Conservation (phyloP, 2,113 vertebrate genomes). For the Oreochromis tanganicae region DNA sequence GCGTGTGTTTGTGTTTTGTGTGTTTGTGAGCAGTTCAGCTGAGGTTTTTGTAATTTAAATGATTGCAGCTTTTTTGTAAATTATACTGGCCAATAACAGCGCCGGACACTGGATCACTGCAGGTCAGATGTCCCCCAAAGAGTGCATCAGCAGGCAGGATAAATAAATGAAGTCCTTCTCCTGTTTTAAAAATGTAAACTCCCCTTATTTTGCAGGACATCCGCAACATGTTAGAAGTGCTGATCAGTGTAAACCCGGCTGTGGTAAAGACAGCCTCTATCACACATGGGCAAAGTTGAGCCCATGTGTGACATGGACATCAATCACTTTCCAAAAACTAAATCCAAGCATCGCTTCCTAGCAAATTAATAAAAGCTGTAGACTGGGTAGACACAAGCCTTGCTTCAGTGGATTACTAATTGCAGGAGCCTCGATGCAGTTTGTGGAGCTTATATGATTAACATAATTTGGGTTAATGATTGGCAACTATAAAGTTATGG, state of each 20-base stretch:
- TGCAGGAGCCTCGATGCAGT: background rate
- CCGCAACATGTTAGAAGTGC: background rate
- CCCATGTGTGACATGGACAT: background rate
- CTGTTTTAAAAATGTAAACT: background rate
- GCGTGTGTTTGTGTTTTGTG: background rate
- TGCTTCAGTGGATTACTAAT: background rate
- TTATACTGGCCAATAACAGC: background rate
- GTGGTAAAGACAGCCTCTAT: background rate
- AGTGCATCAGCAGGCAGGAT: background rate
- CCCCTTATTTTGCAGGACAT: background rate
- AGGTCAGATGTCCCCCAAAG: background rate
- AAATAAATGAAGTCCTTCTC: background rate
- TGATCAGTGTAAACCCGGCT: background rate
- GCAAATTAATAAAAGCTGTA: background rate
- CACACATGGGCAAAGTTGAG: background rate
- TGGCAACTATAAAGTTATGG: background rate
- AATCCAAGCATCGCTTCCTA: background rate
- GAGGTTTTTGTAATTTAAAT: background rate
- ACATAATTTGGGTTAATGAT: background rate
- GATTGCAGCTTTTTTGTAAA: background rate
- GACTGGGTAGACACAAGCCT: background rate
- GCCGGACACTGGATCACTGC: background rate
- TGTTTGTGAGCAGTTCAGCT: background rate
- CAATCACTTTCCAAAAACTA: background rate
- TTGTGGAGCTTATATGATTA: background rate